A percentile compares a stretch with the other conserved stretches of the same genome.
These are phyloP conservation scores for Mimumesa dahlbomi DNA, from an alignment of 2,888 invertebrate species.

Conservation along the genomic window DNA sequence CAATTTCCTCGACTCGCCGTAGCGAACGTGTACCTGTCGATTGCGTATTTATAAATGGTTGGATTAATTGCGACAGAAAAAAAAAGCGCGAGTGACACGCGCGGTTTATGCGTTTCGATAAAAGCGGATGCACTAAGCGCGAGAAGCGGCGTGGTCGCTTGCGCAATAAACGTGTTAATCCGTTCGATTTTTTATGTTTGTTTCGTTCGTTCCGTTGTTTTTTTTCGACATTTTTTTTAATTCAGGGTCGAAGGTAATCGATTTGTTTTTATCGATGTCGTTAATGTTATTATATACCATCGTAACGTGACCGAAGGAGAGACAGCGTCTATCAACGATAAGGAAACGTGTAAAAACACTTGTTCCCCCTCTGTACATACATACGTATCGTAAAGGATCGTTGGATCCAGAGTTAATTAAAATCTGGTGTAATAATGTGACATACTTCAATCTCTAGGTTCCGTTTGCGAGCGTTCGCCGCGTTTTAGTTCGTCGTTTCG, in stretches of 20 bases:
- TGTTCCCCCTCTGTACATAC: not conserved
- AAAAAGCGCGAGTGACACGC: conserved; percentile 30
- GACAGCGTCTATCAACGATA: conserved; percentile 4
- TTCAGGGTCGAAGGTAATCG: conserved; percentile 50
- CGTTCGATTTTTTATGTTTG: no score
- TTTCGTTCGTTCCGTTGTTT: no score
- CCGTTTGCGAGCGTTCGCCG: no score
- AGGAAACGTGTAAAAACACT: conserved; percentile 19
- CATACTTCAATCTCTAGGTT: no score
- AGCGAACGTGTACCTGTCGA: conserved; percentile 31
- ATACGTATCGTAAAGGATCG: no score
- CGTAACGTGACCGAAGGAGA: conserved; percentile 21
- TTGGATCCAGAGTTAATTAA: no score
- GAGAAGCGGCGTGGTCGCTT: conserved; percentile 33
- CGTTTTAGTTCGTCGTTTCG: no score
- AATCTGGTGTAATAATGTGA: no score
- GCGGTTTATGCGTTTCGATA: conserved; percentile 33
- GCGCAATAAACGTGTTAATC: conserved; percentile 46
- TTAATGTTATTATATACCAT: conserved; percentile 40
- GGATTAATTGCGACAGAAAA: conserved; percentile 51
- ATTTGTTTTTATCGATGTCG: conserved; percentile 43
- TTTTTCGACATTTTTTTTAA: conserved; percentile 41
- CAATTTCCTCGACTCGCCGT: conserved; percentile 44
- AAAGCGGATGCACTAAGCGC: conserved; percentile 17
- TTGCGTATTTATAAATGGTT: conserved; percentile 56